A percentile compares a stretch with the other conserved stretches of the same genome.
Conservation (phyloP, 30 jellyfish, hydroid and myxozoan species). For the Hydractinia echinata region DNA sequence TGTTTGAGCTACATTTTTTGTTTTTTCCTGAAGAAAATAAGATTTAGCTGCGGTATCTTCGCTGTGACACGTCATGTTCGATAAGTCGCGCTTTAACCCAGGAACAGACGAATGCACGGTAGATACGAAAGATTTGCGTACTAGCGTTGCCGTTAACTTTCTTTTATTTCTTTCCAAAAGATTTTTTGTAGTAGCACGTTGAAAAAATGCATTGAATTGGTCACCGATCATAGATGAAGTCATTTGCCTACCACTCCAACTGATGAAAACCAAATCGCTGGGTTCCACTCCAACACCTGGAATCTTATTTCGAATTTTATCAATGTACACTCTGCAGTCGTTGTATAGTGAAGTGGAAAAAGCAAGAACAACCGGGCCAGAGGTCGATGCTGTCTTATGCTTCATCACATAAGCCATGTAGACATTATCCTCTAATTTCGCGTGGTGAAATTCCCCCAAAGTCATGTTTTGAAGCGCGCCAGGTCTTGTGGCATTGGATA, state of each 20-base stretch:
- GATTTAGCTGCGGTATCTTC: slow-evolving; percentile 16
- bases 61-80: slow-evolving; percentile 13
- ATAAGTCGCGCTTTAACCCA: neutral
- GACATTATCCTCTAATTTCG: neutral
- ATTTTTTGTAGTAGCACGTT: slow-evolving; percentile 12
- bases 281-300: neutral
- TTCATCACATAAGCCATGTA: slow-evolving; percentile 11
- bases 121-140: slow-evolving; percentile 13
- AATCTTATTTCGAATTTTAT: neutral
- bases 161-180: slow-evolving; percentile 2
- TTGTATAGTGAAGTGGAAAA: neutral
- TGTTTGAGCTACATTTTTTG: slow-evolving; percentile 17
- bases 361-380: slow-evolving; percentile 14
- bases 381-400: slow-evolving; percentile 8
- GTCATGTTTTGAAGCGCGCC: no score
- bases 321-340: neutral
- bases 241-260: slow-evolving; percentile 17
- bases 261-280: neutral
- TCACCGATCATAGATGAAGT: slow-evolving; percentile 17
- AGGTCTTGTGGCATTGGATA: no score
- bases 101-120: neutral
- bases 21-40: slow-evolving; percentile 1
- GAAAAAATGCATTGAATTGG: neutral
- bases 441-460: no score
- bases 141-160: neutral